A percentile compares a stretch with the other conserved stretches of the same genome.
These are phyloP conservation scores for Forbesichthys agassizii DNA, from an alignment of 2,113 vertebrate genomes.

Conservation along the genomic window DNA sequence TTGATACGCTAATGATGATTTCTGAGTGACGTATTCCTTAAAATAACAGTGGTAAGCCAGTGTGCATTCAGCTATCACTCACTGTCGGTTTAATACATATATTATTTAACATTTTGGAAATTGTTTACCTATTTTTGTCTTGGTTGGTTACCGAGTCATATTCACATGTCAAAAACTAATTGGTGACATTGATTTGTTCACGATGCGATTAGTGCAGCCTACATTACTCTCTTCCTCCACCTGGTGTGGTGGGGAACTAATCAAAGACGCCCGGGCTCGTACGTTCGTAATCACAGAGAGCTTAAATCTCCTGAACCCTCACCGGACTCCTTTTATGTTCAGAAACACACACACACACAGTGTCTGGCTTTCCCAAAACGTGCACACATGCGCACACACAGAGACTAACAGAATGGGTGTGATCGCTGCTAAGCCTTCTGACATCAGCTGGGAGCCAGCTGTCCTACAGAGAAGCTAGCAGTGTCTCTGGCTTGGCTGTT, in stretches of 20 bases:
- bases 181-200: slow-evolving; percentile 42
- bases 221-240: slow-evolving; percentile 21
- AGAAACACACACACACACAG: slow-evolving; percentile 1
- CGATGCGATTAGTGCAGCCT: slow-evolving; percentile 26
- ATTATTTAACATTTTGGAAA: slow-evolving; percentile 2
- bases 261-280: slow-evolving; percentile 40
- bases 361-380: background rate
- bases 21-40: no score
- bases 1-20: no score
- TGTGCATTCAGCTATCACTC: no score
- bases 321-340: background rate
- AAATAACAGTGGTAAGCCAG: no score
- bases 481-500: slow-evolving; percentile 32
- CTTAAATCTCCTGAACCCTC: slow-evolving; percentile 43
- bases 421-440: slow-evolving; percentile 62
- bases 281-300: slow-evolving; percentile 41
- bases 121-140: background rate
- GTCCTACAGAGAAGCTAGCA: slow-evolving; percentile 47
- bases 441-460: slow-evolving; percentile 76
- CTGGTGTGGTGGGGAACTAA: slow-evolving; percentile 22
- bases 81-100: no score
- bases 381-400: slow-evolving; percentile 26
- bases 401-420: slow-evolving; percentile 43
- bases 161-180: slow-evolving; percentile 24
- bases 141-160: slow-evolving; percentile 22